Evolutionary conservation across 2,113 vertebrate species (phyloP), one percentile per base, ranked within the genome.

Genomic region (Gambusia affinis): DNA sequence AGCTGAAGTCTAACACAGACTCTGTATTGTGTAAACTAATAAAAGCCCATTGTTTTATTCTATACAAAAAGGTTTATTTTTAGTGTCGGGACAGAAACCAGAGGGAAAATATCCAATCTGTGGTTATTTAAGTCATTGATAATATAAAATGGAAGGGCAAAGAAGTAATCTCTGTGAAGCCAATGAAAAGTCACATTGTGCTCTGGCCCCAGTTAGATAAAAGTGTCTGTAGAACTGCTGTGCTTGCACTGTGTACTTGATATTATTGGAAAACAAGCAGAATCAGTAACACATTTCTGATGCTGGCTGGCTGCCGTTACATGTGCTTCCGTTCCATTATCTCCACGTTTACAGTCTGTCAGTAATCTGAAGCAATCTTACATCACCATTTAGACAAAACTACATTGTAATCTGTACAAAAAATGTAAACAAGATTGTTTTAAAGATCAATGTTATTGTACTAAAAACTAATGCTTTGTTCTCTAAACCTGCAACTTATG

Each of bases 31-130:
- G 63, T 72, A 22, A 24, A 77, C 51, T 71, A 42, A 77, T 85
- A 91, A 83, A 86, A 61, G 75, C 17, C 28, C 80, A 81, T 91
- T 93, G 89, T 93, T 64, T 82, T 73, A 68, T 84, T 90, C 78
- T 69, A 73, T 67, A 79, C 62, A 81, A 73, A 11, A 80, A 64
- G 11, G 76, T 68, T 85, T 90, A 91, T 91, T 92, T 92, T 91
- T 87, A 88, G 77, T 47, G 31, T 72, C 63, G 14, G 31, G 39
- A 19, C 33, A 64, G 64, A 64, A 57, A 19, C 39, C 29, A 67
- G 37, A 31, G 85, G 60, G 7, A 37, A 73, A 80, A 82, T 81
- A 73, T 85, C 78, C 85, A 86, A 84, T 87, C 75, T 83, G 62
- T 65, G 78, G 78, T 66, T 7, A 87, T 82, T 85, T 72, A 82